Evolutionary conservation across 2,113 vertebrate genomes (phyloP).

Genomic region (Calyptomena viridis): DNA sequence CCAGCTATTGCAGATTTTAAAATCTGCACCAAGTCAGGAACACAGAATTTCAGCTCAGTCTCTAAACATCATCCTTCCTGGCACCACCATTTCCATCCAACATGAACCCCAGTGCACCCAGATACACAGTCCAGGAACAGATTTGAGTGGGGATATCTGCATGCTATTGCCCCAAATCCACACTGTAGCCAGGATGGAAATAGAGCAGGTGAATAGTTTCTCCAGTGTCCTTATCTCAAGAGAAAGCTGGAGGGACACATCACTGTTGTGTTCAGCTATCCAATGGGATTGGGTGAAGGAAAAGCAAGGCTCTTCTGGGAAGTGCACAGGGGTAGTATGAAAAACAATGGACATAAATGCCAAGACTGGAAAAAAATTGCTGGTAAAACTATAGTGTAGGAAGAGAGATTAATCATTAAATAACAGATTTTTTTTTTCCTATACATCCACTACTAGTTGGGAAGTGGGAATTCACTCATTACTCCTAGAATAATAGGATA

Average conservation of each 20-base stretch:
- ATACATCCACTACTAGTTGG: not conserved
- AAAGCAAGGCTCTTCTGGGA: not conserved
- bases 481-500: not conserved
- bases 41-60: not conserved
- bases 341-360: not conserved
- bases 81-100: not conserved
- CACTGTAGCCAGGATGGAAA: fast-evolving
- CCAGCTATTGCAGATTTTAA: not conserved
- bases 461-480: not conserved
- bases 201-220: not conserved
- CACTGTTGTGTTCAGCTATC: not conserved
- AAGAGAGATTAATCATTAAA: not conserved
- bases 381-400: not conserved
- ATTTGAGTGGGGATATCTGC: not conserved
- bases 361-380: not conserved
- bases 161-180: fast-evolving
- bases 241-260: too few relatives aligned
- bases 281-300: not conserved
- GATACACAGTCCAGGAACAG: not conserved
- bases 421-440: not conserved
- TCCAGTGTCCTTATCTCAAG: not conserved
- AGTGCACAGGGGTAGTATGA: fast-evolving
- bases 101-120: not conserved
- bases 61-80: not conserved
- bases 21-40: not conserved